Evolutionary conservation across 1,140 invertebrate species (phyloP).

Genomic region (Scaptomyza hsui): DNA sequence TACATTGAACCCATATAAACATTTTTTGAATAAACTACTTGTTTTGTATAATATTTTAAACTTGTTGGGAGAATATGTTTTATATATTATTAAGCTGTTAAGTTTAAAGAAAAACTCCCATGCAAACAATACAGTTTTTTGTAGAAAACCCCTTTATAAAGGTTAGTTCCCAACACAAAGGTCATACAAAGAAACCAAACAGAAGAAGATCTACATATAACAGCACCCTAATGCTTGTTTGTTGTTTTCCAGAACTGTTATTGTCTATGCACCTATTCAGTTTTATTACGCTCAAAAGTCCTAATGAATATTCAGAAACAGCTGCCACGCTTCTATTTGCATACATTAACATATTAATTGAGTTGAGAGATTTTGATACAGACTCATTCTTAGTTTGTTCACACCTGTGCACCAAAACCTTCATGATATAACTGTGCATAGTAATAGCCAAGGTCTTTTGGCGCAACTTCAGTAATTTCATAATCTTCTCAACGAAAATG

Average conservation of each 20-base stretch:
- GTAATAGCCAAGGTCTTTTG: conserved; percentile 59
- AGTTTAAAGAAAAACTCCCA: too few species aligned
- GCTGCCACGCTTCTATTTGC: background rate
- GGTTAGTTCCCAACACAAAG: background rate
- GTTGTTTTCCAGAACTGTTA: background rate
- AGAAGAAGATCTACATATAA: background rate
- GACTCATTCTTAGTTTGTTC: conserved; percentile 11
- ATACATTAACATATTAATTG: background rate
- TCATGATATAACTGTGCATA: conserved; percentile 62
- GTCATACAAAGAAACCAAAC: background rate
- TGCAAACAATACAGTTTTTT: too few species aligned
- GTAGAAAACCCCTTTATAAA: background rate
- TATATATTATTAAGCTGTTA: too few species aligned
- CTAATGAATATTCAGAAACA: conserved; percentile 1
- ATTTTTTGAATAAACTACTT: too few species aligned
- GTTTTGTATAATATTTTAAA: background rate
- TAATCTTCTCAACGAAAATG: conserved; percentile 58
- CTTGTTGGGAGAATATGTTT: too few species aligned
- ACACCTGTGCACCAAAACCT: conserved; percentile 40
- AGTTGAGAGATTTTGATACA: conserved; percentile 1
- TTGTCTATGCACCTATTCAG: background rate
- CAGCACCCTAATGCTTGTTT: background rate
- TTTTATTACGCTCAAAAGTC: background rate
- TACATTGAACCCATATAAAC: background rate
- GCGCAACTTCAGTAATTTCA: conserved; percentile 54